These are phyloP conservation scores for Ptychadena robeensis DNA, from an alignment of 2,797 vertebrate genomes.

Conservation along the genomic window DNA sequence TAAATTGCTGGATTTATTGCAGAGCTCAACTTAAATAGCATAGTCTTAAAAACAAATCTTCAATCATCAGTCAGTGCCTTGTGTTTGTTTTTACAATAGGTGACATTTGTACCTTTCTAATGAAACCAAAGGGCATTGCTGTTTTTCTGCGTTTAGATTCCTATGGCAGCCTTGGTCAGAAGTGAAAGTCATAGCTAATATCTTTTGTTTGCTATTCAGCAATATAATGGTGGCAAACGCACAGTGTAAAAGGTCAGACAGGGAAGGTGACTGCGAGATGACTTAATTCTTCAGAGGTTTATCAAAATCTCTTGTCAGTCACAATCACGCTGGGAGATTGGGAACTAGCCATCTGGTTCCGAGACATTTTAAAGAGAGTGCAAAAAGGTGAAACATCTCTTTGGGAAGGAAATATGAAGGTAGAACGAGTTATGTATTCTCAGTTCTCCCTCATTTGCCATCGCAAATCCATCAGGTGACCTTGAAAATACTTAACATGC, in stretches of 20 bases:
- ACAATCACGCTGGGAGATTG: constrained; percentile 90
- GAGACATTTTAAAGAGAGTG: constrained; percentile 85
- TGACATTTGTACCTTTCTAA: constrained; percentile 80
- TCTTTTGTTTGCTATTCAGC: constrained; percentile 83
- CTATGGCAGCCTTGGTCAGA: constrained; percentile 77
- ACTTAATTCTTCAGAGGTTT: constrained; percentile 88
- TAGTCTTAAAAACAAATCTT: constrained; percentile 71
- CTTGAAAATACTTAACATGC: constrained; percentile 66
- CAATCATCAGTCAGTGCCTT: constrained; percentile 75
- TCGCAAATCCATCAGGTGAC: constrained; percentile 62
- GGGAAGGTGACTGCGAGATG: constrained; percentile 79
- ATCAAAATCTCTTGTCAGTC: constrained; percentile 92
- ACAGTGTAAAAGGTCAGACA: constrained; percentile 78
- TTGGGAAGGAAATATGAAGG: constrained; percentile 69
- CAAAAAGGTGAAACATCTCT: constrained; percentile 73
- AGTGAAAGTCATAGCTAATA: constrained; percentile 77
- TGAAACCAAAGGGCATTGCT: constrained; percentile 80
- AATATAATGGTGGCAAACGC: constrained; percentile 78
- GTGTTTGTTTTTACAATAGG: constrained; percentile 74
- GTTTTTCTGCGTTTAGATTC: constrained; percentile 77
- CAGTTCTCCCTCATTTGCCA: constrained; percentile 60
- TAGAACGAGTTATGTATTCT: constrained; percentile 65
- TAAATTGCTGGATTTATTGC: background rate
- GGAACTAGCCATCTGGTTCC: constrained; percentile 93
- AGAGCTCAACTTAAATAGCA: constrained; percentile 61